These are phyloP conservation scores for Melanchra persicariae DNA, from an alignment of 2,888 invertebrate genomes.

Conservation along the genomic window DNA sequence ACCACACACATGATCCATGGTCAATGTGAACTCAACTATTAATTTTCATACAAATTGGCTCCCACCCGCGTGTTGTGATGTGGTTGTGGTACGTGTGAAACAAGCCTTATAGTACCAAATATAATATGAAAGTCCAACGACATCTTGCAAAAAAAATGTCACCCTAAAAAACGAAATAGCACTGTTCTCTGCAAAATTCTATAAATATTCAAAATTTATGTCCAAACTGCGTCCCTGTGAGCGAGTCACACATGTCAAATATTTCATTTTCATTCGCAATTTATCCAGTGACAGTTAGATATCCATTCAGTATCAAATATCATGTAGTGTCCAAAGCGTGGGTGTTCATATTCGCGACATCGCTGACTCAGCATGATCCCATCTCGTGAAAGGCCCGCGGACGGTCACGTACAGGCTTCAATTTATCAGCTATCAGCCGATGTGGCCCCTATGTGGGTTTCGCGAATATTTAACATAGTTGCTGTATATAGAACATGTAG, in stretches of 20 bases:
- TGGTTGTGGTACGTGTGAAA: no score
- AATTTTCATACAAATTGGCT: no score
- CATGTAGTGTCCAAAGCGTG: slow-evolving; percentile 60
- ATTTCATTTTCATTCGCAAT: slow-evolving; percentile 44
- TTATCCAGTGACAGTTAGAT: slow-evolving; percentile 49
- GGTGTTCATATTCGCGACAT: slow-evolving; percentile 62
- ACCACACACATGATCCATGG: no score
- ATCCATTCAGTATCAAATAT: slow-evolving; percentile 61
- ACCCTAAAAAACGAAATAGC: slow-evolving; percentile 31
- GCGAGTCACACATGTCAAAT: slow-evolving; percentile 51
- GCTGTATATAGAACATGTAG: slow-evolving; percentile 31
- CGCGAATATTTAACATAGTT: slow-evolving; percentile 55
- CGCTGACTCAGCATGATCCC: slow-evolving; percentile 66
- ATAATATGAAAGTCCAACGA: slow-evolving; percentile 9
- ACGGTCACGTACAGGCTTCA: slow-evolving; percentile 68
- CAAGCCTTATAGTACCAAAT: slow-evolving; percentile 18
- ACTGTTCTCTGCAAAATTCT: slow-evolving; percentile 9
- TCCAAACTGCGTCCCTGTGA: slow-evolving; percentile 35
- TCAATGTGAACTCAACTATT: no score
- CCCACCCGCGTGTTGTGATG: no score
- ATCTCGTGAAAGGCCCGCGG: slow-evolving; percentile 59
- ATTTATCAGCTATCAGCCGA: slow-evolving; percentile 67
- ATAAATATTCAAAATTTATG: slow-evolving; percentile 43
- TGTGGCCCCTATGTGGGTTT: slow-evolving; percentile 56
- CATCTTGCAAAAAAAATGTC: slow-evolving; percentile 27